A percentile compares a stretch with the other conserved stretches of the same genome.
These are phyloP conservation scores for Jacana jacana DNA, from an alignment of 2,113 vertebrate genomes.

Conservation along the genomic window DNA sequence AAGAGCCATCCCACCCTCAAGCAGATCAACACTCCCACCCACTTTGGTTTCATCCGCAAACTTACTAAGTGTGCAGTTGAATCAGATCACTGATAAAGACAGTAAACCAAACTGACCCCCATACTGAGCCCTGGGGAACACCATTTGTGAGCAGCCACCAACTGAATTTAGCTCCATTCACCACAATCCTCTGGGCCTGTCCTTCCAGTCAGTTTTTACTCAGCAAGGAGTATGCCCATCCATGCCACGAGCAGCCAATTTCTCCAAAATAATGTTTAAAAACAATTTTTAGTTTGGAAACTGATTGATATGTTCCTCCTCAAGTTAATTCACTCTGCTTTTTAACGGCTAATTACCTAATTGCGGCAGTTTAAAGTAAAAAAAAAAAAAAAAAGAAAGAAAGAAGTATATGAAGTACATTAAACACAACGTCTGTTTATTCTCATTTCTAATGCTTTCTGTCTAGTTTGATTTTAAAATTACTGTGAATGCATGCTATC, in stretches of 20 bases:
- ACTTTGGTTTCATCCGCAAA: not conserved
- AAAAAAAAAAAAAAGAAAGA: not conserved
- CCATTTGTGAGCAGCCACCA: accelerated
- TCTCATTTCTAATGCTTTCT: not conserved
- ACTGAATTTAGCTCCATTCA: not conserved
- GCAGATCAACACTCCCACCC: not conserved
- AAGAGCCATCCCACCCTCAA: not conserved
- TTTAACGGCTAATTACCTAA: not conserved
- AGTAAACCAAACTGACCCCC: not conserved
- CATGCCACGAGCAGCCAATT: not conserved
- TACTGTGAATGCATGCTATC: not conserved
- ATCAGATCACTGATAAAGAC: not conserved
- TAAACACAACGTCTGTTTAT: not conserved
- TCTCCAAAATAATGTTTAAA: not conserved
- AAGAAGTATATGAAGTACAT: not conserved
- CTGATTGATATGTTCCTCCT: not conserved
- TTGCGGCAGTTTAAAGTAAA: not conserved
- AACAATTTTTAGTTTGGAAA: not conserved
- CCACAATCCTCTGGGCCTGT: not conserved
- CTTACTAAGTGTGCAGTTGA: not conserved
- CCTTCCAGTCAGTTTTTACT: not conserved
- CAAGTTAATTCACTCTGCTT: not conserved
- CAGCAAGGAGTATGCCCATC: accelerated
- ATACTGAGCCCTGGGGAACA: not conserved
- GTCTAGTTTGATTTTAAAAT: not conserved